Evolutionary conservation across 2,113 vertebrate genomes (phyloP), one percentile per base, ranked within the genome.

Genomic region (Oriolus oriolus): DNA sequence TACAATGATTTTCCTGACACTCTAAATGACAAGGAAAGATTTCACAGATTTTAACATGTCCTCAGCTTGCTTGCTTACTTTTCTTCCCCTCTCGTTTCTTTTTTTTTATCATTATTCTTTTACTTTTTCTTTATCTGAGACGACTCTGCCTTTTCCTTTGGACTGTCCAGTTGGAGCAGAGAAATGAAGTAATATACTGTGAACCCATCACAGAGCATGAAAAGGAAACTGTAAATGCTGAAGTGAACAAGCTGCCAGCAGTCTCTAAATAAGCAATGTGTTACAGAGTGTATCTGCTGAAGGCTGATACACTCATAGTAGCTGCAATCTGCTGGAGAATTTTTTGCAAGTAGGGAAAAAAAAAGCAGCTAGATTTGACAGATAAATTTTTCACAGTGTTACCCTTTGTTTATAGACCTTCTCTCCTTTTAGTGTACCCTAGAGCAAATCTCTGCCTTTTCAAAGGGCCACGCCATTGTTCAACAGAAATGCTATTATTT

Each of bases 401-500:
- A 87, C 37, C 56, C 52, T 95, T 96, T 96, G 95, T 95, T 95
- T 96, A 90, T 81, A 93, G 85, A 92, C 79, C 60, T 95, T 81
- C 82, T 88, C 79, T 92, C 75, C 88, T 94, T 95, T 90, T 93
- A 90, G 64, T 49, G 85, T 74, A 90, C 90, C 90, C 95, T 92
- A 87, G 82, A 96, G 95, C 95, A 94, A 96, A 70, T 95, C 79
- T 75, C 85, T 82, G 83, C 52, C 53, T 96, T 97, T 96, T 96
- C 96, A 95, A 95, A 96, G 88, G 83, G 47, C 92, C 73, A 93
- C 7, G 0, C 93, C 90, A 96, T 95, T 93, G 93, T 96, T 96
- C 90, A 90, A 81, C 90, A 64, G 90, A 93, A 93, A 86, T 37
- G 2, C 82, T 94, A 66, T 93, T 96, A 95, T 96, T 96, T 95